phyloP scores from a whole-genome alignment of 2,888 invertebrate genomes.

The Eilema sororculum region DNA sequence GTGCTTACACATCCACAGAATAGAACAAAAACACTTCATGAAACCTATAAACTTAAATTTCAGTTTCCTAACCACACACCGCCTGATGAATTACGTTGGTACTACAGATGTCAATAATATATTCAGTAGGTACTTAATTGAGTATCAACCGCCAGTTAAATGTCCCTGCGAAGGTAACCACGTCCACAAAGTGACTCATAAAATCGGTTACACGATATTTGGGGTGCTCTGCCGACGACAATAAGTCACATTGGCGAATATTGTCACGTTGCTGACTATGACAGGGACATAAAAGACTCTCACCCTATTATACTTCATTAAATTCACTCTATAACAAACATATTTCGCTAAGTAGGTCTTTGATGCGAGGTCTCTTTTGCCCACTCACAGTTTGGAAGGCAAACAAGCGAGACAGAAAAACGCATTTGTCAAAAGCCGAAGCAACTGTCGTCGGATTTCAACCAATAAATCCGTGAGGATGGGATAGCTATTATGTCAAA shows the following conservation, averaged over 20 bases:
- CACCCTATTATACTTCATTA: conserved; percentile 79
- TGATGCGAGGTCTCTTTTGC: conserved; percentile 61
- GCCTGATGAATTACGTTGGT: not conserved
- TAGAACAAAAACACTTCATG: too few species aligned
- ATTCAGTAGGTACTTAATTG: not conserved
- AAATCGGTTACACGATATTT: conserved; percentile 51
- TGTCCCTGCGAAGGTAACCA: not conserved
- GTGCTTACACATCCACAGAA: too few species aligned
- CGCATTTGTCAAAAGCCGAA: conserved; percentile 72
- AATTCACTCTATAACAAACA: conserved; percentile 79
- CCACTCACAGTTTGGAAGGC: conserved; percentile 16
- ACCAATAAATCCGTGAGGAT: conserved; percentile 84
- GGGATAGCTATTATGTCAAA: conserved; percentile 84
- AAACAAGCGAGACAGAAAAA: conserved; percentile 59
- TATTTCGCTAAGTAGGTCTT: conserved; percentile 80
- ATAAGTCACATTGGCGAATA: conserved; percentile 70
- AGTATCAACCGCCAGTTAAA: not conserved
- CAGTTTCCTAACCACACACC: not conserved
- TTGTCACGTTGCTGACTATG: conserved; percentile 66
- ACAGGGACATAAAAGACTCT: conserved; percentile 68
- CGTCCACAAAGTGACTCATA: conserved; percentile 25
- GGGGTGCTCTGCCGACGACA: conserved; percentile 56
- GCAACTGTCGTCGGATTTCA: conserved; percentile 82
- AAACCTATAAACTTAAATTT: too few species aligned
- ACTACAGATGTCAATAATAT: too few species aligned